phyloP scores from a whole-genome alignment of 2,113 vertebrate species.

The Xerus inauris region DNA sequence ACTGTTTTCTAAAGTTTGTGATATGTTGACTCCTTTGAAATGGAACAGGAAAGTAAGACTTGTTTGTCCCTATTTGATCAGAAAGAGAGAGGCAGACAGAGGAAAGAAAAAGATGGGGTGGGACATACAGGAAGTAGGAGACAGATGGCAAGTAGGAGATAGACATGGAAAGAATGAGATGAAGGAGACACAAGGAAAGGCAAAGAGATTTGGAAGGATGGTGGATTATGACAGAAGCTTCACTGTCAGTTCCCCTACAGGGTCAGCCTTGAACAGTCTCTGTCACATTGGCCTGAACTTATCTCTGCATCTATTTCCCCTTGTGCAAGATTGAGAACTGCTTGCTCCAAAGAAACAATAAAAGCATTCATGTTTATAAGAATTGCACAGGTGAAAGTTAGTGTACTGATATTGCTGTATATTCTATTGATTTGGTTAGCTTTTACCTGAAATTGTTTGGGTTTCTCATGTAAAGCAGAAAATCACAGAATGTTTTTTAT shows the following conservation, averaged over 20 bases:
- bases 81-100: background rate
- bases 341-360: slow-evolving; percentile 38
- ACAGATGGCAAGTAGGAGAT: no score
- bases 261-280: background rate
- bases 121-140: background rate
- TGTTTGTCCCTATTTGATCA: background rate
- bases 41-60: background rate
- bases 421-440: rapidly evolving
- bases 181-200: background rate
- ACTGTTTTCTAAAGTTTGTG: background rate
- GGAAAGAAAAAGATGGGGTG: background rate
- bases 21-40: background rate
- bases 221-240: background rate
- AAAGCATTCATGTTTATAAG: background rate
- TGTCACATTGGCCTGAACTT: background rate
- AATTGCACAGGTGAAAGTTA: background rate
- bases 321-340: slow-evolving; percentile 39
- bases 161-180: background rate
- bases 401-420: background rate
- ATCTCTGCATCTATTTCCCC: slow-evolving; percentile 51
- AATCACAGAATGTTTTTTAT: background rate
- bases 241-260: background rate
- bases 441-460: background rate
- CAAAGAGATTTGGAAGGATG: background rate
- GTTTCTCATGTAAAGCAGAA: background rate